Conservation (phyloP, 1,140 invertebrate genomes). For the Spodoptera litura region DNA sequence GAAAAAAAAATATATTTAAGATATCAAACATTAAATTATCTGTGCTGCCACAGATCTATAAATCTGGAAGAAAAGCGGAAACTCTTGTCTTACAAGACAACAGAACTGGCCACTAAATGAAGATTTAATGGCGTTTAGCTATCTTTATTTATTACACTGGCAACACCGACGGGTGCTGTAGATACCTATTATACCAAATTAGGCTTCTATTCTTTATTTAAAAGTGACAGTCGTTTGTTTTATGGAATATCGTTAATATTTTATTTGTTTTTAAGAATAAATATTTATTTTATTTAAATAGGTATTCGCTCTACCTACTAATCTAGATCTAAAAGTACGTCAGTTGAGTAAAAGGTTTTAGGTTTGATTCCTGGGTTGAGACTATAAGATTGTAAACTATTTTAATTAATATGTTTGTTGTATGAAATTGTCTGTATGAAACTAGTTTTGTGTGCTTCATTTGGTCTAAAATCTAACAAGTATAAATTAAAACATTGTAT, state of each 20-base stretch:
- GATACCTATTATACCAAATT: slow-evolving; percentile 35
- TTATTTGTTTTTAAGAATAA: not conserved
- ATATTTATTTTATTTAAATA: no score
- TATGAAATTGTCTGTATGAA: no score
- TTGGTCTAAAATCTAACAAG: no score
- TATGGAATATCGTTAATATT: not conserved
- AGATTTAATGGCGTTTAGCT: slow-evolving; percentile 47
- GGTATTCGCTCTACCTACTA: no score
- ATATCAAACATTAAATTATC: slow-evolving; percentile 25
- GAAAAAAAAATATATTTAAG: not conserved
- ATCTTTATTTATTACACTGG: slow-evolving; percentile 44
- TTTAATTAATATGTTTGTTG: no score
- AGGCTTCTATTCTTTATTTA: slow-evolving; percentile 22
- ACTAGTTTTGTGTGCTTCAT: no score
- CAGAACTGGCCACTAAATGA: slow-evolving; percentile 37
- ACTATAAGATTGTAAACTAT: no score
- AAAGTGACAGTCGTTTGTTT: not conserved
- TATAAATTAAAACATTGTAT: not conserved
- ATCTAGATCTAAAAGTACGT: no score
- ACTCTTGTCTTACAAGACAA: slow-evolving; percentile 38
- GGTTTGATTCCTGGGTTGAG: no score
- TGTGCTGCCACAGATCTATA: slow-evolving; percentile 32
- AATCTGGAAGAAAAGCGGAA: slow-evolving; percentile 43
- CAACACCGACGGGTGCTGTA: slow-evolving; percentile 33
- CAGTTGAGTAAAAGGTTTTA: no score